Percentiles rank a stretch among this genome's conserved stretches.
Evolutionary conservation across 2,797 vertebrate species (phyloP).

Genomic region (Cottoperca gobio): DNA sequence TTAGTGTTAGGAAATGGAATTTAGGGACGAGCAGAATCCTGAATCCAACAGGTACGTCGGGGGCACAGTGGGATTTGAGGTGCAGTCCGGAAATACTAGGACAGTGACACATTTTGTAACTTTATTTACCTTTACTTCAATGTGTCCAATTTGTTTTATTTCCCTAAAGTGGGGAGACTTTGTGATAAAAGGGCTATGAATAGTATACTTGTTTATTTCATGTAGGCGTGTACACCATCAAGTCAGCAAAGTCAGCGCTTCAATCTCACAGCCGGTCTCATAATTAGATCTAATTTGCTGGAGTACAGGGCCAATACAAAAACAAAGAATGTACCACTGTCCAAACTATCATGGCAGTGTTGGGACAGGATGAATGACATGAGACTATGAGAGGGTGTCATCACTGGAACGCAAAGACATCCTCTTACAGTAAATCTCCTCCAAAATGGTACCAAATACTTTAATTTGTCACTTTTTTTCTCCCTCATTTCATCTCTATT

Average conservation of each 20-base stretch:
- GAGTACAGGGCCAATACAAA: not conserved
- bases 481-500: not conserved
- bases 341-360: not conserved
- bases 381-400: conserved; percentile 14
- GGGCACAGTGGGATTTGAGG: not conserved
- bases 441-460: not conserved
- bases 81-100: not conserved
- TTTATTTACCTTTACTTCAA: not conserved
- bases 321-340: not conserved
- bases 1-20: not conserved
- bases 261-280: not conserved
- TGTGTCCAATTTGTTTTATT: not conserved
- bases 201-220: not conserved
- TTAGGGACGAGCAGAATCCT: not conserved
- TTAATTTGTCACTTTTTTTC: conserved; percentile 7
- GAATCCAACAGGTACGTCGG: not conserved
- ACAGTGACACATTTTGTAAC: not conserved
- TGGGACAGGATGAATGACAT: not conserved
- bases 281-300: not conserved
- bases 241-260: not conserved
- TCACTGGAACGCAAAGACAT: conserved; percentile 8
- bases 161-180: not conserved
- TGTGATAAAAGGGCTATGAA: not conserved
- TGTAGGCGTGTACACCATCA: conserved; percentile 8
- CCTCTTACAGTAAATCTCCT: conserved; percentile 30